Evolutionary conservation across 2,113 vertebrate genomes (phyloP), one percentile per base, ranked within the genome.

Genomic region (Dasyprocta punctata): DNA sequence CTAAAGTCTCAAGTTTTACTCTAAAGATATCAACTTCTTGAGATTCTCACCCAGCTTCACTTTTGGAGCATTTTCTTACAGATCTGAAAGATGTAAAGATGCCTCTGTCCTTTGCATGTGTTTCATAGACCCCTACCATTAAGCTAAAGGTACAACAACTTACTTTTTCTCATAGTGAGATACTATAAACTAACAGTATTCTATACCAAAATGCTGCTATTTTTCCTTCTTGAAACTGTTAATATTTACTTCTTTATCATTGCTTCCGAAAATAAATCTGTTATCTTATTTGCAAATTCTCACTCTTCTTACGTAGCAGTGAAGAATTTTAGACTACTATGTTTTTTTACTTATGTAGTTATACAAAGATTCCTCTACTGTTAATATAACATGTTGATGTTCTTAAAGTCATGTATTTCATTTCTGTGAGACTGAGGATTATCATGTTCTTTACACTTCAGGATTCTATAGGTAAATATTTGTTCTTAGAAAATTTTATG

Each of bases 11-110:
- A 16, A 26, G 38, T 85, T 78, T 87, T 73, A 82, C 38, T 92
- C 93, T 97, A 90, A 92, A 96, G 97, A 28, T 52, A 52, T 89
- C 52, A 93, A 82, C 47, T 87, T 67, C 41, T 14, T 92, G 69
- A 63, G 69, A 61, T 85, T 85, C 81, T 96, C 19, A 8, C 56
- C n/a, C 36, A 28, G 8, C 14, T 69, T 14, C 7, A 71, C 69
- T 83, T 92, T 38, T 82, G 41, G 85, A 92, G 82, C 67, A 41
- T 63, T 80, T 90, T 24, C 28, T 95, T 54, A 84, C 20, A 80
- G 89, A 77, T 73, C 56, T 63, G 63, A 90, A 93, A 73, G 41
- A 84, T 86, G 52, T 13, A 69, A 95, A 80, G 11, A 89, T 2
- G 20, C 16, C 33, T n/a, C n/a, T 0, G 41, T 77, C 28, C 95